A percentile compares a stretch with the other conserved stretches of the same genome.
Conservation (phyloP, 2,888 invertebrate species). For the Reticulitermes lucifugus region DNA sequence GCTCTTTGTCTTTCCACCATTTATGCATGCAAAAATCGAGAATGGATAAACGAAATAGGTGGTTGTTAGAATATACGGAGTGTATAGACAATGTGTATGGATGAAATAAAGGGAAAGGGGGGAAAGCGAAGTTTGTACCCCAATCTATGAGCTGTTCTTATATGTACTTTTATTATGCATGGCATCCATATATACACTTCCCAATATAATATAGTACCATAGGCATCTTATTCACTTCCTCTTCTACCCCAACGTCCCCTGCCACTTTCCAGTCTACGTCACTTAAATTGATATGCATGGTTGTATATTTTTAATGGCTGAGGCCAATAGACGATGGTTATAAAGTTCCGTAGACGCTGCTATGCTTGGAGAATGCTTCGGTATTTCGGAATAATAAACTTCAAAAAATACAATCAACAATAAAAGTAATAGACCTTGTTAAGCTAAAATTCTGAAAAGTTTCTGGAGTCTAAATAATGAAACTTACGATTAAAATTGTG, state of each 20-base stretch:
- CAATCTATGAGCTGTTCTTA: conserved; percentile 29
- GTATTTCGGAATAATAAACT: neutral
- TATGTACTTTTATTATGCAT: conserved; percentile 39
- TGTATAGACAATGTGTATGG: neutral
- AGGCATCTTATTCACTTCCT: conserved; percentile 6
- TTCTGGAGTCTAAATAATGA: neutral
- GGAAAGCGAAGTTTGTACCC: conserved; percentile 2
- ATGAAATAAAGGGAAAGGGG: neutral
- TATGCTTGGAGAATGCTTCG: neutral
- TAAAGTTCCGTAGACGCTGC: conserved; percentile 2
- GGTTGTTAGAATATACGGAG: neutral
- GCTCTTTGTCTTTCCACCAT: conserved; percentile 44
- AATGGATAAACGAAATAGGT: conserved; percentile 14
- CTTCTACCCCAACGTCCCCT: conserved; percentile 6
- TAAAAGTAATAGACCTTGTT: neutral
- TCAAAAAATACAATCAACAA: neutral
- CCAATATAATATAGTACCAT: conserved; percentile 41
- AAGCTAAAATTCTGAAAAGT: neutral
- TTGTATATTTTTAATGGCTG: conserved; percentile 50
- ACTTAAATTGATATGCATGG: conserved; percentile 52
- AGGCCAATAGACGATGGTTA: conserved; percentile 46
- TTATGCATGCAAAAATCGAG: conserved; percentile 46
- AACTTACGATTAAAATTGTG: too few relatives aligned
- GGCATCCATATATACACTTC: conserved; percentile 39
- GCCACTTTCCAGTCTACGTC: conserved; percentile 20